Evolutionary conservation across 2,113 vertebrate species (phyloP), one percentile per base, ranked within the genome.

Genomic region (Australoheros scitulus): DNA sequence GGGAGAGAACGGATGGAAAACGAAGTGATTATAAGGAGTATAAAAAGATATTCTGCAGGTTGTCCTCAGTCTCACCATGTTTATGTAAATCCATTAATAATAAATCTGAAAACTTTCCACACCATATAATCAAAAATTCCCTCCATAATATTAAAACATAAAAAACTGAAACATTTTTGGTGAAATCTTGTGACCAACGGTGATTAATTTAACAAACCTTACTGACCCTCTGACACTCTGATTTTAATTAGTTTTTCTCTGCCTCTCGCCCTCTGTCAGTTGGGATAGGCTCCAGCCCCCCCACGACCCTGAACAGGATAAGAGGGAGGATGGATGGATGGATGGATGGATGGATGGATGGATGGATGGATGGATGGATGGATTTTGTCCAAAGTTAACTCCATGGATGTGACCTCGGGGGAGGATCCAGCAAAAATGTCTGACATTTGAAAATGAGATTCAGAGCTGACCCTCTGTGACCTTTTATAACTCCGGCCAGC

Each of bases 181-280:
- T 68, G 0, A 0, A 65, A 65, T 24, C 36, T 7, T 24, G 0
- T 43, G 43, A 65, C 63, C 9, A 36, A 38, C 0, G 24, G 63
- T 47, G 8, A 68, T 47, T 14, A 2, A 26, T 68, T 47, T 47
- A 65, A 65, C 38, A 65, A 65, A 43, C 13, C 38, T 43, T 38
- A 43, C 43, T 65, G 38, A 65, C 38, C 63, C 63, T 26, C 38
- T 47, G 64, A 68, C 15, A 41, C 14, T 9, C 3, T 68, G 38
- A 38, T 38, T 38, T 38, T 38, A 17, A 41, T 4, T 68, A 17
- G 64, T 2, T 68, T 68, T 68, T 68, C 41, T 68, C 22, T 26
- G 26, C n/a, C n/a, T n/a, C n/a, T n/a, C n/a, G n/a, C 26, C 26
- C 26, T 26, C 26, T 26, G 26, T 26, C 2, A 26, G 26, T 26